Percentiles rank a stretch among this genome's conserved stretches.
Evolutionary conservation across 2,797 vertebrate species (phyloP).

Genomic region (Naso thynnoides): DNA sequence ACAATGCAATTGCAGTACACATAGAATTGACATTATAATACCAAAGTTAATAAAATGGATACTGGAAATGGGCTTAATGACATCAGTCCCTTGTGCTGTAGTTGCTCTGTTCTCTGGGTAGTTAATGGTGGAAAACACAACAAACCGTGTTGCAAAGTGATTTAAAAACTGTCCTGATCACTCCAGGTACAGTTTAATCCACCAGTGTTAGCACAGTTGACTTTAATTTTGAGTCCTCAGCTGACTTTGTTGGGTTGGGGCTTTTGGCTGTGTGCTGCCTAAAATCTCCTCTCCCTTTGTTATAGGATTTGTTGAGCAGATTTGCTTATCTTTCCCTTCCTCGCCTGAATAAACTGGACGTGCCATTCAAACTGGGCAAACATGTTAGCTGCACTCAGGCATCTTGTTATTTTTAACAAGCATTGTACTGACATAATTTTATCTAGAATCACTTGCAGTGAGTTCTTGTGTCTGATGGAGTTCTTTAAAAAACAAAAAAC

Average conservation of each 20-base stretch:
- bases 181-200: not conserved
- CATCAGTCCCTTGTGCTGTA: not conserved
- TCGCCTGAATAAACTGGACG: conserved; percentile 38
- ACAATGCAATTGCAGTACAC: not conserved
- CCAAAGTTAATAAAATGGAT: not conserved
- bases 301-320: conserved; percentile 49
- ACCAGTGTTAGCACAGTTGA: conserved; percentile 2
- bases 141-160: not conserved
- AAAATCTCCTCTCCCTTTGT: conserved; percentile 50
- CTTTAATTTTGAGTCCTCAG: conserved; percentile 29
- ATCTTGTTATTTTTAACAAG: not conserved
- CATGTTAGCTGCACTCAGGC: conserved; percentile 7
- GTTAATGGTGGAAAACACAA: not conserved
- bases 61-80: not conserved
- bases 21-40: not conserved
- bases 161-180: not conserved
- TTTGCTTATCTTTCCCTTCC: conserved; percentile 42
- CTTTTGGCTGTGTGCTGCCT: conserved; percentile 4
- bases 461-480: not conserved
- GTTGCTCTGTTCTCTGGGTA: not conserved
- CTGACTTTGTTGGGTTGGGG: conserved; percentile 9
- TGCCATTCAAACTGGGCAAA: conserved; percentile 26
- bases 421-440: not conserved
- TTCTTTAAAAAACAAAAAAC: not conserved
- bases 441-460: not conserved